Conservation (phyloP, 2,797 vertebrate genomes). For the Hylomyscus alleni region DNA sequence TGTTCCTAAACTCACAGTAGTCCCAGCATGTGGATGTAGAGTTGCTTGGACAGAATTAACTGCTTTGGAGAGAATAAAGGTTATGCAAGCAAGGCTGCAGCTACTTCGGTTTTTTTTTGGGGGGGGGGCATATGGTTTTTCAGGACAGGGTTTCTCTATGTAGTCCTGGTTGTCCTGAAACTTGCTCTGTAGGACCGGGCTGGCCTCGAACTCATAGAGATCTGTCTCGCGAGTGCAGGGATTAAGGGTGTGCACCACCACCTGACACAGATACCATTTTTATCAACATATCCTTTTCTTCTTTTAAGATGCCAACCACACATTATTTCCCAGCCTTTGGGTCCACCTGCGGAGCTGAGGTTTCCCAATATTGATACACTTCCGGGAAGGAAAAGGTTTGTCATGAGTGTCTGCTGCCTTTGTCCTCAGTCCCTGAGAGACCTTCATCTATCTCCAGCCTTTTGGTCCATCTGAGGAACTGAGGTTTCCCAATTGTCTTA, state of each 20-base stretch:
- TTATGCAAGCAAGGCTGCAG: neutral
- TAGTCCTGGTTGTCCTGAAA: neutral
- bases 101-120: neutral
- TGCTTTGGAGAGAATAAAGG: neutral
- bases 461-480: no score
- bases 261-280: neutral
- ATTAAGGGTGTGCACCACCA: neutral
- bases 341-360: neutral
- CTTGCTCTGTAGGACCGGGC: neutral
- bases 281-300: neutral
- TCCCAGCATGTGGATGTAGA: neutral
- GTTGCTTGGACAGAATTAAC: neutral
- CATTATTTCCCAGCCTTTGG: neutral
- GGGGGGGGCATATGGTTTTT: neutral
- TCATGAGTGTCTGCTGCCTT: no score
- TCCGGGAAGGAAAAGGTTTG: no score
- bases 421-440: no score
- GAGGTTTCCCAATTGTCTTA: no score
- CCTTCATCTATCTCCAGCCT: no score
- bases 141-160: neutral
- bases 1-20: neutral
- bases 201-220: neutral
- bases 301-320: neutral
- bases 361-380: neutral
- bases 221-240: neutral